Evolutionary conservation across 2,113 vertebrate species (phyloP).

Genomic region (Austrofundulus limnaeus): DNA sequence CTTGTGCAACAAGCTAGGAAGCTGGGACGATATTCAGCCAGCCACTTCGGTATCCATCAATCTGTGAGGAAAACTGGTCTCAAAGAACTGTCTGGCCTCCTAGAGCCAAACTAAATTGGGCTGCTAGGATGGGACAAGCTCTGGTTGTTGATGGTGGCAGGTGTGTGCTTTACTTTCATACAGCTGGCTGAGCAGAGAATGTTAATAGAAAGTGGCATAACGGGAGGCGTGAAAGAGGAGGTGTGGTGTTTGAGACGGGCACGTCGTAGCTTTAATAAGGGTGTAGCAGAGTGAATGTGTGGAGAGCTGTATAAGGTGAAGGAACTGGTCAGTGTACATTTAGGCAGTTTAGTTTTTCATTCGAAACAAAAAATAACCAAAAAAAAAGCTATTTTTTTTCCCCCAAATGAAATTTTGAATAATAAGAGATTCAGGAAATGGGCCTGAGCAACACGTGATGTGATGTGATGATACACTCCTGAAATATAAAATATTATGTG

Average conservation of each 20-base stretch:
- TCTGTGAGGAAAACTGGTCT: conserved; percentile 16
- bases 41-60: conserved; percentile 35
- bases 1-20: conserved; percentile 39
- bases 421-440: no score
- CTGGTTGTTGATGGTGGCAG: conserved; percentile 41
- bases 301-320: conserved; percentile 12
- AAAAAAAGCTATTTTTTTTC: no score
- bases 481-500: no score
- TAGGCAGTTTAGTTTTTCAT: no score
- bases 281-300: conserved; percentile 24
- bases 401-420: no score
- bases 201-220: conserved; percentile 56
- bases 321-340: no score
- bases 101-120: conserved; percentile 17
- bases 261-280: conserved; percentile 32
- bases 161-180: conserved; percentile 55
- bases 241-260: conserved; percentile 29
- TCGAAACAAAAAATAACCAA: no score
- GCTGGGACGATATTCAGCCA: conserved; percentile 25
- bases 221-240: conserved; percentile 51
- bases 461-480: no score
- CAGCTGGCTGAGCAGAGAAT: conserved; percentile 34
- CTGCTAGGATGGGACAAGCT: conserved; percentile 27
- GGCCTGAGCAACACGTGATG: no score
- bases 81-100: conserved; percentile 20